phyloP scores from a whole-genome alignment of 2,797 vertebrate genomes.

The Pangasius sanitwongsei region DNA sequence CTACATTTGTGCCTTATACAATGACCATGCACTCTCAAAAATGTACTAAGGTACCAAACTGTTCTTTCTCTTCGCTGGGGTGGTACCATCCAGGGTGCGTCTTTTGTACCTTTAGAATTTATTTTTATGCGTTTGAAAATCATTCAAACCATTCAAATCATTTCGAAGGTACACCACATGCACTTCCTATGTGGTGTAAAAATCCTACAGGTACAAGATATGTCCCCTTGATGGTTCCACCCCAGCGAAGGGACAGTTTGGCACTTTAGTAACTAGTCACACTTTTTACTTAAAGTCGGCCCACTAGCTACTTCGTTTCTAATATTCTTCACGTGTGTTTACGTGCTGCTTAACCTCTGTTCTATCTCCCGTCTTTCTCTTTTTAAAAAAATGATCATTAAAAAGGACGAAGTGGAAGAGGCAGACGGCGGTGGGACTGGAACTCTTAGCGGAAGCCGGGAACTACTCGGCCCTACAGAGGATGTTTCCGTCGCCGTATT shows the following conservation, averaged over 20 bases:
- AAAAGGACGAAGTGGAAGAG: slow-evolving; percentile 97
- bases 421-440: slow-evolving; percentile 95
- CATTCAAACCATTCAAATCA: too few species aligned
- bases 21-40: background rate
- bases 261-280: background rate
- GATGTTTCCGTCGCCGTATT: slow-evolving; percentile 98
- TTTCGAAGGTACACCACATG: too few species aligned
- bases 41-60: background rate
- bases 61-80: background rate
- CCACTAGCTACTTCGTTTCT: background rate
- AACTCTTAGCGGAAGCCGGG: slow-evolving; percentile 94
- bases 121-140: background rate
- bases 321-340: background rate
- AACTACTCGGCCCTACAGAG: slow-evolving; percentile 96
- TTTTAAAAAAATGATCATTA: background rate
- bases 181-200: background rate
- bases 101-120: background rate
- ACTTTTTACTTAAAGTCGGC: background rate
- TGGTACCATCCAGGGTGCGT: background rate
- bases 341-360: background rate
- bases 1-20: background rate
- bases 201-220: background rate
- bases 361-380: background rate
- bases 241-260: background rate
- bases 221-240: background rate